These are phyloP conservation scores for Colletes latitarsis DNA, from an alignment of 1,140 invertebrate species.

Conservation along the genomic window DNA sequence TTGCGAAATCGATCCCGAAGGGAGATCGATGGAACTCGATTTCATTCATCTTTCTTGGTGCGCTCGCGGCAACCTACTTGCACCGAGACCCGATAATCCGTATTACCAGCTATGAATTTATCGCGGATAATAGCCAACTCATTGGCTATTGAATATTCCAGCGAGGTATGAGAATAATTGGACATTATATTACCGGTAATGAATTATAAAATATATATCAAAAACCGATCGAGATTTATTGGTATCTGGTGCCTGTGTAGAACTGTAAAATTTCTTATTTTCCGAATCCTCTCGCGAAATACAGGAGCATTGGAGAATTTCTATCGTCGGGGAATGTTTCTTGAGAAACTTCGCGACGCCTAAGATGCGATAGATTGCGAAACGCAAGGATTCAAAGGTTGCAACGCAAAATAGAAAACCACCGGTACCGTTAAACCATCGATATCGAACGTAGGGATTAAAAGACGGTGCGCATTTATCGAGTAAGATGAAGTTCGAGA, in stretches of 20 bases:
- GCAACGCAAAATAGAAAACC: neutral
- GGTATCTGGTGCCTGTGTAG: too few relatives aligned
- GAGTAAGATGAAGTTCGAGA: slow-evolving; percentile 11
- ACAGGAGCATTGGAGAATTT: too few relatives aligned
- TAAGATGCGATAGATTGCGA: neutral
- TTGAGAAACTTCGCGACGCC: too few relatives aligned
- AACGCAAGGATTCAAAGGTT: neutral
- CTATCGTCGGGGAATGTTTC: too few relatives aligned
- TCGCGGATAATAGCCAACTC: neutral
- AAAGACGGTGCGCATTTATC: slow-evolving; percentile 38
- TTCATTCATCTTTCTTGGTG: neutral
- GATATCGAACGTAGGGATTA: slow-evolving; percentile 42
- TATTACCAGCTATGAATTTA: neutral
- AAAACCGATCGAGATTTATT: too few relatives aligned
- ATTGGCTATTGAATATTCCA: too few relatives aligned
- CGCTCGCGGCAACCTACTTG: neutral
- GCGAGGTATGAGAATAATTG: too few relatives aligned
- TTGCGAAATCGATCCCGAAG: neutral
- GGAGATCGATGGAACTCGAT: neutral
- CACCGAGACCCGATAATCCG: neutral
- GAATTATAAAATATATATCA: too few relatives aligned
- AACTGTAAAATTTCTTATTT: too few relatives aligned
- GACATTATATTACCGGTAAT: too few relatives aligned
- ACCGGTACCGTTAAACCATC: slow-evolving; percentile 28
- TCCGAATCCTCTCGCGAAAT: too few relatives aligned